Evolutionary conservation across 2,797 vertebrate species (phyloP), one percentile per base, ranked within the genome.

Genomic region (Catostomus latipinnis): DNA sequence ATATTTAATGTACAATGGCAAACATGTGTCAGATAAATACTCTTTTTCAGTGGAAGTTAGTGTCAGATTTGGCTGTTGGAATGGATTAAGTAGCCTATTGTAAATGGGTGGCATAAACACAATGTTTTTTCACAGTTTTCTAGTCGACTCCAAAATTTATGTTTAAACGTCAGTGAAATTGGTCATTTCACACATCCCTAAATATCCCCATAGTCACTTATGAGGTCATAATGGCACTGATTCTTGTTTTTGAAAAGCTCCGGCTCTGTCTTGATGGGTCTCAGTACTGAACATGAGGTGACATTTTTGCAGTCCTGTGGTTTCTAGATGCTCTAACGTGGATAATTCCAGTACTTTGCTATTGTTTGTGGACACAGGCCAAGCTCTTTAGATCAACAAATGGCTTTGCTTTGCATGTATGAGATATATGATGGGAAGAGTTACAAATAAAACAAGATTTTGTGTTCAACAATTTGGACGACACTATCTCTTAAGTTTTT

Each of bases 311-410:
- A 48, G 56, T 56, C 53, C 45, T 71, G 82, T 70, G 81, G 66
- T 87, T 83, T 86, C 54, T 77, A 82, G 69, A 86, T 63, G 62
- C 76, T 67, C 57, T 76, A 73, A 81, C 71, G 73, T 76, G 80
- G 71, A 84, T 84, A 84, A 84, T 85, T 84, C 74, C 78, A 82
- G 76, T 14, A 9, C 70, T 80, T 9, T 16, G 53, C 72, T 45
- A 49, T 78, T 67, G 70, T 71, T 16, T 13, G 53, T 66, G 81
- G 71, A 16, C 46, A 45, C 46, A 10, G 3, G 49, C 76, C 78
- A 80, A 79, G 4, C 0, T 1, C 60, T 83, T 56, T 56, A 56
- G 13, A 62, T 48, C 57, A 76, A 68, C 73, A 11, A 18, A 46
- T 43, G 8, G 18, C 22, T 69, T 68, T 6, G 18, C 43, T 4